A percentile compares a stretch with the other conserved stretches of the same genome.
These are phyloP conservation scores for Pseudorhiza aurosa DNA, from an alignment of 30 jellyfish, hydroid and myxozoan species.

Conservation along the genomic window DNA sequence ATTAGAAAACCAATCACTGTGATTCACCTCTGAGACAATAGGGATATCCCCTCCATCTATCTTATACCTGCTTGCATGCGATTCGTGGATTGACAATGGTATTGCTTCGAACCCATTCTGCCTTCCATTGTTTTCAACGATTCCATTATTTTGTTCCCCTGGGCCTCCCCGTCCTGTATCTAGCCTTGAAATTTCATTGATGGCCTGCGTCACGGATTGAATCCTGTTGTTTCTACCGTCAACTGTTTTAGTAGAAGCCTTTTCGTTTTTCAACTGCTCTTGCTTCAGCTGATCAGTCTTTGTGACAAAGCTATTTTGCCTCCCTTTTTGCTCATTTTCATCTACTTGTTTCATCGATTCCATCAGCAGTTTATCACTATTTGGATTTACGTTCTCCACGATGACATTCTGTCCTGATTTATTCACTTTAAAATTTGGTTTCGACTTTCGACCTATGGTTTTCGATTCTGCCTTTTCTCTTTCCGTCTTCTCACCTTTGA, in stretches of 20 bases:
- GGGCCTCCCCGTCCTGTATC: neutral
- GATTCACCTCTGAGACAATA: neutral
- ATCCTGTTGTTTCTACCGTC: neutral
- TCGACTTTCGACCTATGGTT: neutral
- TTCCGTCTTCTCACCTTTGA: neutral
- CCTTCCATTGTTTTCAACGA: neutral
- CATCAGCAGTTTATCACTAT: conserved; percentile 14
- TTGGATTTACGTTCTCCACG: conserved; percentile 13
- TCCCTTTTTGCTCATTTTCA: neutral
- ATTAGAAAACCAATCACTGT: neutral
- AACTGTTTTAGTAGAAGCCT: neutral
- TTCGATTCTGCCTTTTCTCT: neutral
- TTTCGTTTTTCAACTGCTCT: neutral
- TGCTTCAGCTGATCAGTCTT: neutral
- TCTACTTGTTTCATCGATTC: conserved; percentile 9
- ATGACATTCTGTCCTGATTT: conserved; percentile 31
- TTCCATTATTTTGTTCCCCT: neutral
- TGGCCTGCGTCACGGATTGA: neutral
- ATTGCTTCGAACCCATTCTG: conserved; percentile 7
- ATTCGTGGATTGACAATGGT: conserved; percentile 12
- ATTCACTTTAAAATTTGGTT: neutral
- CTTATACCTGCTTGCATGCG: conserved; percentile 16
- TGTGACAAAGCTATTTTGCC: neutral
- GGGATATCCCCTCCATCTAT: conserved; percentile 8
- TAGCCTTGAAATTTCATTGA: conserved; percentile 9